These are phyloP conservation scores for Bilobella aurantiaca DNA, from an alignment of 1,140 invertebrate species.

Conservation along the genomic window DNA sequence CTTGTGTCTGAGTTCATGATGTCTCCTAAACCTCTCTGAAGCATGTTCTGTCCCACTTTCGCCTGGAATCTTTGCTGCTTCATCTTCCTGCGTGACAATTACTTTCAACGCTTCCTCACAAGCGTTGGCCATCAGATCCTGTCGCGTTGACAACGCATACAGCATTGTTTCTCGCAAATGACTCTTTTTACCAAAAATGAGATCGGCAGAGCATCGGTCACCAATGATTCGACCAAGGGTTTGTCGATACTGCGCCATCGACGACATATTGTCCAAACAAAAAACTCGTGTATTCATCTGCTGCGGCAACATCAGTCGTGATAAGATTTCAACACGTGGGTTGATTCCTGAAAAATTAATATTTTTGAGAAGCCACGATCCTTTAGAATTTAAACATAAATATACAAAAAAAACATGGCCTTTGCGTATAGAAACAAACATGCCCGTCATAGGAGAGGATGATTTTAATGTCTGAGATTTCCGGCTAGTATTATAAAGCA, in stretches of 20 bases:
- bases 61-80: background rate
- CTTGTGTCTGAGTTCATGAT: too few species aligned
- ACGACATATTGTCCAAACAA: background rate
- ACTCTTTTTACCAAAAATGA: background rate
- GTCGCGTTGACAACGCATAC: background rate
- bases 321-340: background rate
- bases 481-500: too few species aligned
- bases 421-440: too few species aligned
- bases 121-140: background rate
- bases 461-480: too few species aligned
- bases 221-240: background rate
- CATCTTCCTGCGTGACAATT: background rate
- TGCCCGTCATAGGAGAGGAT: background rate
- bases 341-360: conserved; percentile 1
- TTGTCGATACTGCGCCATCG: background rate
- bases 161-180: background rate
- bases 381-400: too few species aligned
- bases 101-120: background rate
- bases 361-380: too few species aligned
- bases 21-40: too few species aligned
- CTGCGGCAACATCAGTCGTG: background rate
- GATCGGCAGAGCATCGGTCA: background rate
- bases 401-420: too few species aligned
- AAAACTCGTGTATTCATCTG: background rate
- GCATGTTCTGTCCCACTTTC: too few species aligned